Percentiles rank a stretch among this genome's conserved stretches.
Evolutionary conservation across 92 coral and sea anemone species (phyloP).

Genomic region (Palythoa grandis): DNA sequence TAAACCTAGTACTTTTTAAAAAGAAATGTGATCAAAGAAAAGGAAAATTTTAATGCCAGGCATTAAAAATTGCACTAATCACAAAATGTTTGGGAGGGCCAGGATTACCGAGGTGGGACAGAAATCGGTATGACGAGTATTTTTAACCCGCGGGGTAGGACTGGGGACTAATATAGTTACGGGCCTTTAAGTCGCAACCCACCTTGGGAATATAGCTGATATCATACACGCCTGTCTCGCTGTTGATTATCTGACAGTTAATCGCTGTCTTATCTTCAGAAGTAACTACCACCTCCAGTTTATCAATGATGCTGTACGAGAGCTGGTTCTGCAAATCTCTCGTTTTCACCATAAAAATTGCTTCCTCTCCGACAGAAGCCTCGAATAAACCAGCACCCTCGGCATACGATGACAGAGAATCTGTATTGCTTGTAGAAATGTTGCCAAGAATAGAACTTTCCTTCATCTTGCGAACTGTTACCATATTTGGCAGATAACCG

Average conservation of each 20-base stretch:
- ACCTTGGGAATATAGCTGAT: constrained; percentile 64
- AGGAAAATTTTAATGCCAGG: no score
- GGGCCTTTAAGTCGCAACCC: background rate
- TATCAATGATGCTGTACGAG: constrained; percentile 78
- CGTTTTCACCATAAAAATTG: constrained; percentile 71
- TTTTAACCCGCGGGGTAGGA: no score
- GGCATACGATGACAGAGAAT: constrained; percentile 66
- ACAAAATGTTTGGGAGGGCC: no score
- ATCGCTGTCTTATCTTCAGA: constrained; percentile 50
- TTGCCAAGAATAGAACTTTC: constrained; percentile 73
- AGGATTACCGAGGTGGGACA: no score
- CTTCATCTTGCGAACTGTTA: constrained; percentile 61
- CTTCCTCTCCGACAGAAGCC: constrained; percentile 84
- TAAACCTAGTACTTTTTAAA: no score
- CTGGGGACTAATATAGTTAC: background rate
- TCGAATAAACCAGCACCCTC: constrained; percentile 74
- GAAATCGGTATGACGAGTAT: no score
- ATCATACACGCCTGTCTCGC: constrained; percentile 76
- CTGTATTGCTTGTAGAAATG: constrained; percentile 81
- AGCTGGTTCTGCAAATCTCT: constrained; percentile 76
- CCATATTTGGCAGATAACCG: constrained; percentile 79
- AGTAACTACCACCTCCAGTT: constrained; percentile 54
- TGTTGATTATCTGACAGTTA: constrained; percentile 48
- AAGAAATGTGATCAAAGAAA: no score
- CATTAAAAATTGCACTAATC: no score